Evolutionary conservation across 2,113 vertebrate species (phyloP).

Genomic region (Mugil cephalus): DNA sequence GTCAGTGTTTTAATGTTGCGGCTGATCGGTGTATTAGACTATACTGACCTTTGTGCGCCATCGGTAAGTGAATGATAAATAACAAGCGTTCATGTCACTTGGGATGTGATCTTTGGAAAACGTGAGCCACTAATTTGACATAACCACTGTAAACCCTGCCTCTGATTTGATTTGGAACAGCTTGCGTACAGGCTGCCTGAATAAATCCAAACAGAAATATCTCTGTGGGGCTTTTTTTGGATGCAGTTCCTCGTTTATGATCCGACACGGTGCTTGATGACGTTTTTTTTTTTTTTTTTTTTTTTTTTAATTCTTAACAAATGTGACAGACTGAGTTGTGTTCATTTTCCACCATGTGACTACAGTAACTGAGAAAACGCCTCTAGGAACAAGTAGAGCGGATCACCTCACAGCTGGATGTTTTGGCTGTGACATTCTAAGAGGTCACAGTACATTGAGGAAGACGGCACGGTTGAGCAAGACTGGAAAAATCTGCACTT

Average conservation of each 20-base stretch:
- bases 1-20: too few species aligned
- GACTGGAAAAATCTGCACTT: conserved; percentile 3
- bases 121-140: conserved; percentile 6
- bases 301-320: conserved; percentile 34
- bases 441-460: conserved; percentile 52
- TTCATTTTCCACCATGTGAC: conserved; percentile 54
- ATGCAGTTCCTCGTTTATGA: conserved; percentile 15
- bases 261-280: conserved; percentile 24
- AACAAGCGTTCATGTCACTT: background rate
- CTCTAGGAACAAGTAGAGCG: conserved; percentile 43
- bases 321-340: conserved; percentile 47
- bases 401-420: conserved; percentile 69
- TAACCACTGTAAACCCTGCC: background rate
- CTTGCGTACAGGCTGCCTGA: conserved; percentile 18
- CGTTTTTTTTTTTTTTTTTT: conserved; percentile 6
- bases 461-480: conserved; percentile 19
- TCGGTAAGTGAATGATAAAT: too few species aligned
- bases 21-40: background rate
- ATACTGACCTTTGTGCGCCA: background rate
- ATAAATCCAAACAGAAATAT: conserved; percentile 31
- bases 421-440: conserved; percentile 57
- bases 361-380: conserved; percentile 39
- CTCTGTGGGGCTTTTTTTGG: conserved; percentile 30
- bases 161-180: conserved; percentile 14
- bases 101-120: background rate